Evolutionary conservation across 2,888 invertebrate genomes (phyloP).

Genomic region (Diplazon laetatorius): DNA sequence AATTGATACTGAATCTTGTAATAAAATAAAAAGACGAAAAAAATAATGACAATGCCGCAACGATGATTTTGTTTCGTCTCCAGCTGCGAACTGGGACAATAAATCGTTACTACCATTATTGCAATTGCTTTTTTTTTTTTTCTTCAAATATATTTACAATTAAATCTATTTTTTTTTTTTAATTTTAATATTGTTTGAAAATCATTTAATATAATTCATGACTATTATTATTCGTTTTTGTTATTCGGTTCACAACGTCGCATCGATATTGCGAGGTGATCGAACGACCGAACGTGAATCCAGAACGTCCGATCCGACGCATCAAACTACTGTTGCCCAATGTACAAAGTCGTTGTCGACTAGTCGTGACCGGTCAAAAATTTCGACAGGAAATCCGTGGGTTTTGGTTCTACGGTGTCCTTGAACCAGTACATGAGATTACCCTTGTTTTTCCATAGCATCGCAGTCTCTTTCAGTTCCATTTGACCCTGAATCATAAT

Average conservation of each 20-base stretch:
- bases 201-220: no score
- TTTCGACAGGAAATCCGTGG: constrained; percentile 95
- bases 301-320: background rate
- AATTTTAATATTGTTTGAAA: no score
- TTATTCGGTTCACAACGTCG: constrained; percentile 11
- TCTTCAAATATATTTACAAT: no score
- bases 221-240: constrained; percentile 6
- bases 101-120: no score
- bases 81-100: no score
- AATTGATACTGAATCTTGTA: constrained; percentile 58
- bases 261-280: background rate
- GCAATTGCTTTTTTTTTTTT: no score
- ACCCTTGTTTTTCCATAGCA: constrained; percentile 94
- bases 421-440: constrained; percentile 95
- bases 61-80: no score
- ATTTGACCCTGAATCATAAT: constrained; percentile 91
- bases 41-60: no score
- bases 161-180: no score
- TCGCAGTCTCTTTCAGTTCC: constrained; percentile 94
- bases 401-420: constrained; percentile 92
- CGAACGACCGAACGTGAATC: background rate
- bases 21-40: constrained; percentile 53
- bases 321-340: constrained; percentile 32
- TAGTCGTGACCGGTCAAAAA: constrained; percentile 87
- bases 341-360: constrained; percentile 59